A percentile compares a stretch with the other conserved stretches of the same genome.
Evolutionary conservation across 2,113 vertebrate species (phyloP).

Genomic region (Hucho hucho): DNA sequence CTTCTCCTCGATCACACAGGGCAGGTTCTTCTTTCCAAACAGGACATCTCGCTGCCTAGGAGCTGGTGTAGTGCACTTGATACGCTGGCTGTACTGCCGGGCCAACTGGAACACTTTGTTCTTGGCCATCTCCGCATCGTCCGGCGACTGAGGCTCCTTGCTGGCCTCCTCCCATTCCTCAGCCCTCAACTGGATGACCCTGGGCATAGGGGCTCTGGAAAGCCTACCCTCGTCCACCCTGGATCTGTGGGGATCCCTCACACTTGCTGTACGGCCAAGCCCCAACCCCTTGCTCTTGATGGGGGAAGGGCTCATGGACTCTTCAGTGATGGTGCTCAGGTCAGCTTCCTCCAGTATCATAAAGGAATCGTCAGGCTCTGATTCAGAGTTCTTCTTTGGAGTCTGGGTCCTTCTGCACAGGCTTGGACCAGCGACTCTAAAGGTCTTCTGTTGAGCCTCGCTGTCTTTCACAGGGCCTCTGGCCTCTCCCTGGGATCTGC

Average conservation of each 20-base stretch:
- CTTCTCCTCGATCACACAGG: constrained; percentile 64
- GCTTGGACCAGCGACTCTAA: constrained; percentile 3
- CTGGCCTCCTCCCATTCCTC: constrained; percentile 43
- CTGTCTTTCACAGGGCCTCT: not conserved
- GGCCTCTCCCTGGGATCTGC: constrained; percentile 28
- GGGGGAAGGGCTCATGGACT: constrained; percentile 43
- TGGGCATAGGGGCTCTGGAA: constrained; percentile 41
- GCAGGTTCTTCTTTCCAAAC: constrained; percentile 23
- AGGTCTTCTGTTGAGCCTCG: constrained; percentile 1
- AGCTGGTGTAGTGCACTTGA: constrained; percentile 68
- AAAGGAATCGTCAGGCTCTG: constrained; percentile 43
- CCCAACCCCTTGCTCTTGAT: constrained; percentile 23
- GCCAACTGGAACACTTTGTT: constrained; percentile 87
- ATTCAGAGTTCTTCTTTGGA: constrained; percentile 9
- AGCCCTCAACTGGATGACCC: constrained; percentile 56
- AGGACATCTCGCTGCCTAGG: constrained; percentile 21
- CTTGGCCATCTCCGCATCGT: constrained; percentile 49
- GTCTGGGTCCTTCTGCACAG: constrained; percentile 25
- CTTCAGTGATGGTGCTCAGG: constrained; percentile 66
- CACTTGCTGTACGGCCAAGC: constrained; percentile 31
- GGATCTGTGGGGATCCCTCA: constrained; percentile 38
- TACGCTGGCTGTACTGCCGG: constrained; percentile 86
- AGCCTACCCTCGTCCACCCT: constrained; percentile 31
- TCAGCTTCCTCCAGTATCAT: constrained; percentile 74
- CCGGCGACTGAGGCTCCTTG: constrained; percentile 7